Evolutionary conservation across 2,888 invertebrate species (phyloP).

Genomic region (Eupithecia subfuscata): DNA sequence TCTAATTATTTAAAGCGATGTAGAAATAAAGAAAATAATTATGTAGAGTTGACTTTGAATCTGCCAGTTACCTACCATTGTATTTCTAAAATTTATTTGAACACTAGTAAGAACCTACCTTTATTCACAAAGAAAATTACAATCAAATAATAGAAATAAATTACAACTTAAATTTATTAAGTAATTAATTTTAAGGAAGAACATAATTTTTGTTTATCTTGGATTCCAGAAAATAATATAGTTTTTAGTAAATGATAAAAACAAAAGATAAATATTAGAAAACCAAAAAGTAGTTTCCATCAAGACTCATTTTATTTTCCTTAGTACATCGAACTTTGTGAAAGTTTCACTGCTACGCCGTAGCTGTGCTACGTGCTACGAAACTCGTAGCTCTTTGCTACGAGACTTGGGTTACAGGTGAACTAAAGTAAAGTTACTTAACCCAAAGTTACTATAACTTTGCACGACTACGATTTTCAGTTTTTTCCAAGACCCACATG

Average conservation of each 20-base stretch:
- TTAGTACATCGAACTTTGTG: neutral
- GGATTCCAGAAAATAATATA: neutral
- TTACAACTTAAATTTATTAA: too few relatives aligned
- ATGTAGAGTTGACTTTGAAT: neutral
- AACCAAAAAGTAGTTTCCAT: neutral
- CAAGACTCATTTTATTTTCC: neutral
- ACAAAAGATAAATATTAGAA: neutral
- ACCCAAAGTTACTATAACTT: constrained; percentile 3
- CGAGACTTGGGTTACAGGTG: constrained; percentile 1
- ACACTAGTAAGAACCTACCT: too few relatives aligned
- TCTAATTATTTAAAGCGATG: neutral
- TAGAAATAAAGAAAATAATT: neutral
- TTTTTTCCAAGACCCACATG: constrained; percentile 6
- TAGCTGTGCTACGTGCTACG: constrained; percentile 20
- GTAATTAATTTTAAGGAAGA: too few relatives aligned
- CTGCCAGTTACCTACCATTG: too few relatives aligned
- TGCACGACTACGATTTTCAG: neutral
- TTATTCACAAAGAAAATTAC: too few relatives aligned
- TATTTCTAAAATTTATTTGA: too few relatives aligned
- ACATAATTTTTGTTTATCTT: neutral
- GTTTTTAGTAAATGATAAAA: neutral
- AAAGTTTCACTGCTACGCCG: constrained; percentile 14
- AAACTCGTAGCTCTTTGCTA: constrained; percentile 14
- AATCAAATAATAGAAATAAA: too few relatives aligned
- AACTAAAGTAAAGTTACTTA: neutral